phyloP scores from a whole-genome alignment of 2,888 invertebrate species.

The Monopis laevigella region DNA sequence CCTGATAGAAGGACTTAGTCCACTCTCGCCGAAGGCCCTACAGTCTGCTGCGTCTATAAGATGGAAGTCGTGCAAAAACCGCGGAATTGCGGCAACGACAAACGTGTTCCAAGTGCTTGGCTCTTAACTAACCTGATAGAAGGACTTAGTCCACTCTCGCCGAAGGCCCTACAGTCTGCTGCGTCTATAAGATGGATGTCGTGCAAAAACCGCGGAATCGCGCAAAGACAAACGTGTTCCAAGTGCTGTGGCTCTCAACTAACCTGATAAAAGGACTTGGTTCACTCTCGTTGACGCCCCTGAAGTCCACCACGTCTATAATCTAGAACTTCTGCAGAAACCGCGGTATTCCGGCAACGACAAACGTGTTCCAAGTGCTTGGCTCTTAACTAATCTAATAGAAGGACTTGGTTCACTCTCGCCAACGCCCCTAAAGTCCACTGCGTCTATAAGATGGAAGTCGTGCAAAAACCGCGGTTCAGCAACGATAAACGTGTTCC shows the following conservation, averaged over 20 bases:
- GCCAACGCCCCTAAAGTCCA: conserved; percentile 95
- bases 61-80: too few species aligned
- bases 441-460: conserved; percentile 96
- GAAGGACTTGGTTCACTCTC: conserved; percentile 99
- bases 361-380: too few species aligned
- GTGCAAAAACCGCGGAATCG: conserved; percentile 91
- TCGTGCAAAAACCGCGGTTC: too few species aligned
- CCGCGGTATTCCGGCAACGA: conserved; percentile 93
- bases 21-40: too few species aligned
- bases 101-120: too few species aligned
- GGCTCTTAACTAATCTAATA: conserved; percentile 94
- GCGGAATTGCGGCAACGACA: too few species aligned
- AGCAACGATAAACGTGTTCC: too few species aligned
- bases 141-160: conserved; percentile 99
- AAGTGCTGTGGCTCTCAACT: too few species aligned
- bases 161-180: conserved; percentile 94
- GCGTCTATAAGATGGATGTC: conserved; percentile 98
- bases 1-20: too few species aligned
- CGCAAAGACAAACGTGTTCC: conserved; percentile 82
- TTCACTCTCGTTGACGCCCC: conserved; percentile 95
- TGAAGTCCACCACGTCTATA: conserved; percentile 96
- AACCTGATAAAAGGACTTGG: conserved; percentile 99
- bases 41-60: too few species aligned
- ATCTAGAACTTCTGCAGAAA: conserved; percentile 94
- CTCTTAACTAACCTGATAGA: conserved; percentile 82